A percentile compares a stretch with the other conserved stretches of the same genome.
Conservation (phyloP, 1,140 invertebrate genomes). For the Zaprionus kolodkinae region DNA sequence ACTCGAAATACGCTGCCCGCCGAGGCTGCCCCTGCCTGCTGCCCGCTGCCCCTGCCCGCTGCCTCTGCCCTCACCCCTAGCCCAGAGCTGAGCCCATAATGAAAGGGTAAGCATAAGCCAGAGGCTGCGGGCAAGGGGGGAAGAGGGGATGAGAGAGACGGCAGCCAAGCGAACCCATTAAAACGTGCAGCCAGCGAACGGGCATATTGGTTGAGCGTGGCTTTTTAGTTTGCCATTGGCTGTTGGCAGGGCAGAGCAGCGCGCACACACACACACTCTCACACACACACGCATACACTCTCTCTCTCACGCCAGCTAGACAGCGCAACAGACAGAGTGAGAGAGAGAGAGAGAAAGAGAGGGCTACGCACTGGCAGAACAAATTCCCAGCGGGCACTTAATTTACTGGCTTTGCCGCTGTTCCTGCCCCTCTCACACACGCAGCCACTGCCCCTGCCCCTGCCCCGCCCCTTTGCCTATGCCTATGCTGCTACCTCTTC, state of each 20-base stretch:
- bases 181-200: slow-evolving; percentile 30
- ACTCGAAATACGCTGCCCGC: slow-evolving; percentile 55
- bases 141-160: not conserved
- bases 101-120: slow-evolving; percentile 69
- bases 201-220: slow-evolving; percentile 30
- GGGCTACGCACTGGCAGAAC: slow-evolving; percentile 31
- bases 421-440: not conserved
- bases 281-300: slow-evolving; percentile 8
- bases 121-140: slow-evolving; percentile 13
- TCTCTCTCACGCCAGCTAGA: not conserved
- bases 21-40: no score
- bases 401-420: slow-evolving; percentile 68
- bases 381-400: slow-evolving; percentile 79
- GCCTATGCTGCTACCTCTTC: not conserved
- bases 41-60: no score
- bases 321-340: slow-evolving; percentile 18
- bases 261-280: slow-evolving; percentile 24
- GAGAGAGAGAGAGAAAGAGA: no score
- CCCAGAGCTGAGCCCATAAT: slow-evolving; percentile 61
- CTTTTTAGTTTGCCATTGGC: slow-evolving; percentile 46
- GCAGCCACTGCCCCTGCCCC: not conserved
- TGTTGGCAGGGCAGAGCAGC: not conserved
- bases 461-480: not conserved
- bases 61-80: no score
- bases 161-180: slow-evolving; percentile 55